A percentile compares a stretch with the other conserved stretches of the same genome.
These are phyloP conservation scores for Papilio dardanus DNA, from an alignment of 1,140 invertebrate species.

Conservation along the genomic window DNA sequence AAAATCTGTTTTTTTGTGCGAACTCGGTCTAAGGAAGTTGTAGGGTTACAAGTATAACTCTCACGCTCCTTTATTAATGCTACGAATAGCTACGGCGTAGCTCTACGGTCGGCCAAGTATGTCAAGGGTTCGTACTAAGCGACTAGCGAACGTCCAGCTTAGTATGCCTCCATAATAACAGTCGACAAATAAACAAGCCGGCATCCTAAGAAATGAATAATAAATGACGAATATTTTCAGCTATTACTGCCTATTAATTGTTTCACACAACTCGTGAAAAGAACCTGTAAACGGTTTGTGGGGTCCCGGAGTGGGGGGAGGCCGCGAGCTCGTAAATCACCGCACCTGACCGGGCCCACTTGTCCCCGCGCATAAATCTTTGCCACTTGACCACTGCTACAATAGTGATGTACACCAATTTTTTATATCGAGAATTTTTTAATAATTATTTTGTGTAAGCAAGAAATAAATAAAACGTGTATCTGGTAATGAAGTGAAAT, in stretches of 20 bases:
- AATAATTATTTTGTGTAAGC: neutral
- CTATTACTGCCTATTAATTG: neutral
- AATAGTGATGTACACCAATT: slow-evolving; percentile 48
- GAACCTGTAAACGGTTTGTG: slow-evolving; percentile 20
- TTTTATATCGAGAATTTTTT: neutral
- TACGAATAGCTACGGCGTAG: neutral
- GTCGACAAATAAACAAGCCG: no score
- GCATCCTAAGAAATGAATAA: no score
- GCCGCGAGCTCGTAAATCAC: slow-evolving; percentile 57
- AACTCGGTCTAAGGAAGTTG: no score
- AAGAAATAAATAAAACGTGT: no score
- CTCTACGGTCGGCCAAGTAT: neutral
- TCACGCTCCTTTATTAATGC: no score
- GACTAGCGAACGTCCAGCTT: neutral
- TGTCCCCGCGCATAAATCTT: slow-evolving; percentile 70
- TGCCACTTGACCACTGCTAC: slow-evolving; percentile 41
- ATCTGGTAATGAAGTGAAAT: no score
- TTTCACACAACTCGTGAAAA: slow-evolving; percentile 1
- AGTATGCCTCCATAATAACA: no score
- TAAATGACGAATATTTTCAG: no score
- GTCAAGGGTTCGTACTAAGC: no score
- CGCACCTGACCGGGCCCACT: slow-evolving; percentile 69
- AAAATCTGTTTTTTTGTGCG: no score
- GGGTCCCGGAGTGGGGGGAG: neutral
- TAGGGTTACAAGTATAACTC: no score